These are phyloP conservation scores for Ferrisia virgata DNA, from an alignment of 2,888 invertebrate genomes.

Conservation along the genomic window DNA sequence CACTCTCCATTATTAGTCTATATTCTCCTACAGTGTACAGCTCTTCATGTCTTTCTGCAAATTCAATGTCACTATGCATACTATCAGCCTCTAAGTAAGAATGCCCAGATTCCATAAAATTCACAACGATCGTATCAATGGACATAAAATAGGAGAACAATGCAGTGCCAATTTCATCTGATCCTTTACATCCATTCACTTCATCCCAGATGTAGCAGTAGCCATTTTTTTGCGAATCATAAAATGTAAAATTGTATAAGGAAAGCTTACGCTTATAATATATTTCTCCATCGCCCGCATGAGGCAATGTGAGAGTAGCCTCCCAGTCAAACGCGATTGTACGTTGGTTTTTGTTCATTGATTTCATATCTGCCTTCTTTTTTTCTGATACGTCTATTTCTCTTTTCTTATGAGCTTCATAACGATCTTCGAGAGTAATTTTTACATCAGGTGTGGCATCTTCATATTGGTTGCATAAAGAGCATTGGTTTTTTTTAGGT, in stretches of 20 bases:
- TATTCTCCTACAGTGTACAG: no score
- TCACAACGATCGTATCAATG: slow-evolving; percentile 42
- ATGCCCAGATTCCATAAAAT: slow-evolving; percentile 49
- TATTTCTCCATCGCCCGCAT: neutral
- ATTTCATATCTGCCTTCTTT: neutral
- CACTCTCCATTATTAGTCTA: no score
- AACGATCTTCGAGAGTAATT: no score
- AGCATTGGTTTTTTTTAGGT: neutral
- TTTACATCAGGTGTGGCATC: no score
- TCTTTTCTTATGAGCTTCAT: neutral
- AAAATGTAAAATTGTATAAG: slow-evolving; percentile 40
- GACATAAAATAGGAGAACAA: slow-evolving; percentile 15
- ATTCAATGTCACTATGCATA: slow-evolving; percentile 49
- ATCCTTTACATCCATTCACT: slow-evolving; percentile 20
- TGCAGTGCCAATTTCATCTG: slow-evolving; percentile 25
- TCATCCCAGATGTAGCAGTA: slow-evolving; percentile 37
- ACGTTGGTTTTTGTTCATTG: neutral
- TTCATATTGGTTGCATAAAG: neutral
- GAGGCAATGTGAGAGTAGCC: neutral
- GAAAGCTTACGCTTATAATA: slow-evolving; percentile 24
- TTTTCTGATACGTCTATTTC: neutral
- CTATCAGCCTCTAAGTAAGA: slow-evolving; percentile 47
- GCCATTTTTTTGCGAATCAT: slow-evolving; percentile 19
- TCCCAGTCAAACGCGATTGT: neutral
- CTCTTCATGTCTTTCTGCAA: no score